Percentiles rank a stretch among this genome's conserved stretches.
Evolutionary conservation across 2,113 vertebrate species (phyloP).

Genomic region (Melanerpes formicivorus): DNA sequence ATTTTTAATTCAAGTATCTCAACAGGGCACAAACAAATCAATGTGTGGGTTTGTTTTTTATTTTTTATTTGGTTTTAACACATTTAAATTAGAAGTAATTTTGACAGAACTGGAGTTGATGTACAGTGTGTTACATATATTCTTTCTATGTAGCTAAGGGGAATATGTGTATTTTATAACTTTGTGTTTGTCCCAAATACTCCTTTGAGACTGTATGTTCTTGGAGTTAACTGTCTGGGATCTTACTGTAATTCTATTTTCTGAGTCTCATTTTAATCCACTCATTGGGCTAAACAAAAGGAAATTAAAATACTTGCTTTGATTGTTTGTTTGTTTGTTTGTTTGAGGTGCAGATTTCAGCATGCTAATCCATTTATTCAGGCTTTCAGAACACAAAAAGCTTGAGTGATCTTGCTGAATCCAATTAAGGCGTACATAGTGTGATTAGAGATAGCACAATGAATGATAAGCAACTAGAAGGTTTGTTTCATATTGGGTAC

Average conservation of each 20-base stretch:
- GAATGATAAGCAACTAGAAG: neutral
- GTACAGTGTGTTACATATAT: neutral
- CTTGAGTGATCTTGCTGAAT: neutral
- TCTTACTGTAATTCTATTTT: neutral
- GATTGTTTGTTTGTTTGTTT: neutral
- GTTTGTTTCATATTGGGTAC: neutral
- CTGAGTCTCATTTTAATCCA: neutral
- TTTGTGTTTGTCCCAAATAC: neutral
- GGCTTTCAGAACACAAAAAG: neutral
- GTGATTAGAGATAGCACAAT: neutral
- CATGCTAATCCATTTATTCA: constrained; percentile 8
- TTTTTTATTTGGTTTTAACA: neutral
- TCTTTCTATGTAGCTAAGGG: neutral
- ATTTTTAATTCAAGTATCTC: neutral
- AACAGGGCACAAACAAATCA: neutral
- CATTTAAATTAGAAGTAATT: neutral
- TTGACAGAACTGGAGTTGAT: neutral
- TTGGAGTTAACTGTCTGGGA: neutral
- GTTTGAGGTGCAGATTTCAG: neutral
- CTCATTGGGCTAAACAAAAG: neutral
- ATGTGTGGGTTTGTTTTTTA: accelerated
- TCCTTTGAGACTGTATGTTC: neutral
- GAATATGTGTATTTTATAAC: neutral
- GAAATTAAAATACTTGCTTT: neutral
- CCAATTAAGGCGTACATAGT: neutral